Evolutionary conservation across 2,113 vertebrate species (phyloP), one percentile per base, ranked within the genome.

Genomic region (Taxidea taxus): DNA sequence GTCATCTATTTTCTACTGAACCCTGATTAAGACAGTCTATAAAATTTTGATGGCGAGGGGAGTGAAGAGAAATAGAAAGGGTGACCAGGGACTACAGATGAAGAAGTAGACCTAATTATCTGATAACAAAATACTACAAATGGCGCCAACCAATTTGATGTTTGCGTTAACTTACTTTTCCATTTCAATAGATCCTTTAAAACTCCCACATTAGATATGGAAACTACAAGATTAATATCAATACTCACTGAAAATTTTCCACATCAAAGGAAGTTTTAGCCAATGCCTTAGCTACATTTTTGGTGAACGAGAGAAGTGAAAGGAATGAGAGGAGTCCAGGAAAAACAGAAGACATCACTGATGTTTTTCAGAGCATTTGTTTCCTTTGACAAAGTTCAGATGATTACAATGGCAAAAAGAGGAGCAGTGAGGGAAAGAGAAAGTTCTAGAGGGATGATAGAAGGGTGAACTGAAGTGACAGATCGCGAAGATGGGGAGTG

Each of bases 401-500:
- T 49, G 82, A 84, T n/a, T 86, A 75, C 6, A 20, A 47, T 66
- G 66, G 39, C 42, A 21, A 85, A 74, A 75, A 60, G 93, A 97
- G 62, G 9, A 91, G 97, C 97, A 98, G 96, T 98, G 94, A 97
- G 90, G 95, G 29, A 95, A 77, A 78, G 87, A 83, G 96, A 95
- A 93, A 42, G 15, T 75, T 83, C 44, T 81, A 74, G 72, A 92
- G 62, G n/a, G 27, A 85, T 49, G n/a, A 78, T 77, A 89, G 42
- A 11, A 64, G 51, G 23, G 10, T 62, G 7, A 85, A 95, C 77
- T 31, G 72, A 92, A 93, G 15, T 27, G 25, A 91, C 23, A 94
- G 90, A 91, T 83, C 64, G 68, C 97, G 68, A 39, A 77, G 80
- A 47, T 8, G n/a, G 20, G 37, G 74, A 20, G 49, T n/a, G 62